Evolutionary conservation across 2,797 vertebrate genomes (phyloP).

Genomic region (Oreonectes daqikongensis): DNA sequence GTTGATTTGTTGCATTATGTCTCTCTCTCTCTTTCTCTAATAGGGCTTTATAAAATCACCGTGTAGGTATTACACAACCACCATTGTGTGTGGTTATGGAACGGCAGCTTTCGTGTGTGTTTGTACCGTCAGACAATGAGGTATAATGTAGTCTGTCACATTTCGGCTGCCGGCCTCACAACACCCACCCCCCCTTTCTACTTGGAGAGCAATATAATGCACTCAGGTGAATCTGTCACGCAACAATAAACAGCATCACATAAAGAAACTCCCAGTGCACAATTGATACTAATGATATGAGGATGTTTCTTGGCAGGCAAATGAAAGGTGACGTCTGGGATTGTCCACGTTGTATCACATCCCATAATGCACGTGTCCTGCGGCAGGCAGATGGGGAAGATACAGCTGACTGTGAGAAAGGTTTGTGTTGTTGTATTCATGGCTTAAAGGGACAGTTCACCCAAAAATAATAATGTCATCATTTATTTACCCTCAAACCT

Average conservation of each 20-base stretch:
- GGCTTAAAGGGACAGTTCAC: no score
- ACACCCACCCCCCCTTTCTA: no score
- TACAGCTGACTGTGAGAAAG: not conserved
- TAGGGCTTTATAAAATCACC: slow-evolving; percentile 8
- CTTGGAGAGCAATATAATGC: slow-evolving; percentile 46
- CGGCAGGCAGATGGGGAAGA: slow-evolving; percentile 3
- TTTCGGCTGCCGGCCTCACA: not conserved
- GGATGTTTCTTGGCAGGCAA: slow-evolving; percentile 69
- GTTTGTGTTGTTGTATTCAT: no score
- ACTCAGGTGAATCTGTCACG: slow-evolving; percentile 57
- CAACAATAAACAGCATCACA: slow-evolving; percentile 61
- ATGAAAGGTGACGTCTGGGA: slow-evolving; percentile 65
- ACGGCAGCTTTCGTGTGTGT: slow-evolving; percentile 44
- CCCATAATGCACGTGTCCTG: slow-evolving; percentile 25
- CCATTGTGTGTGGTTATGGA: slow-evolving; percentile 34
- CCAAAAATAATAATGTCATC: no score
- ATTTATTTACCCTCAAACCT: no score
- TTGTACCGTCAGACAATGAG: slow-evolving; percentile 30
- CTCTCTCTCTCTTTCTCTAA: slow-evolving; percentile 10
- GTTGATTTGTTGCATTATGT: slow-evolving; percentile 42
- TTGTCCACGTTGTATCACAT: slow-evolving; percentile 39
- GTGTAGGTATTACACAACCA: slow-evolving; percentile 4
- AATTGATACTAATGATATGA: slow-evolving; percentile 67
- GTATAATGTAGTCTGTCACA: slow-evolving; percentile 46
- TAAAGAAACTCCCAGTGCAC: slow-evolving; percentile 56